Evolutionary conservation across 1,140 invertebrate species (phyloP), one percentile per base, ranked within the genome.

Genomic region (Leptinotarsa texana): DNA sequence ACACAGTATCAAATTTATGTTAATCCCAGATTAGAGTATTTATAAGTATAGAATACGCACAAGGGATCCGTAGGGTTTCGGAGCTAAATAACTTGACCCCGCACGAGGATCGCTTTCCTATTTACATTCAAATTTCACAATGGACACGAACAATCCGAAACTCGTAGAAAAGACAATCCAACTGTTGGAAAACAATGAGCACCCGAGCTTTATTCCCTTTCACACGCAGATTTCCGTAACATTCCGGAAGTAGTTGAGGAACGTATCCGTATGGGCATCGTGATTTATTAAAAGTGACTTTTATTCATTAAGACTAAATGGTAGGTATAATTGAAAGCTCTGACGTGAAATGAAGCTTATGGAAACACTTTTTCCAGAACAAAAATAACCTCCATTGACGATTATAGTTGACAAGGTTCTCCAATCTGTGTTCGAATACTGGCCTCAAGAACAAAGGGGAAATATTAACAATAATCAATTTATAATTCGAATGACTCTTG

Each of bases 71-170:
- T 57, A 57, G 51, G 51, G 51, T 57, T 57, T 57, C 51, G 4
- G n/a, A 6, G 51, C 51, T 57, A 57, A 57, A 57, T 57, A 57
- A 57, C 51, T 57, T 57, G 51, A 57, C 51, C 51, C 51, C n/a
- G 51, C 51, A 57, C 5, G 51, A 57, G 51, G 51, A 57, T 57
- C 51, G n/a, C 51, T 57, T 57, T 57, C 51, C 51, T 57, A 57
- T 57, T 57, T 57, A 57, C n/a, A 57, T 57, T 57, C 51, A 57
- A 57, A 57, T 57, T 57, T 18, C 51, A 57, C 51, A 57, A 57
- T 57, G n/a, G 51, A 57, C 51, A 57, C 15, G 51, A 17, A 57
- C 51, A 57, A 57, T 57, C 51, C 17, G 13, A 57, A 57, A 57
- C 51, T 57, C 51, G n/a, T 18, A 57, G 51, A 18, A 18, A 18